These are phyloP conservation scores for Carposina sasakii DNA, from an alignment of 1,140 invertebrate species.

Conservation along the genomic window DNA sequence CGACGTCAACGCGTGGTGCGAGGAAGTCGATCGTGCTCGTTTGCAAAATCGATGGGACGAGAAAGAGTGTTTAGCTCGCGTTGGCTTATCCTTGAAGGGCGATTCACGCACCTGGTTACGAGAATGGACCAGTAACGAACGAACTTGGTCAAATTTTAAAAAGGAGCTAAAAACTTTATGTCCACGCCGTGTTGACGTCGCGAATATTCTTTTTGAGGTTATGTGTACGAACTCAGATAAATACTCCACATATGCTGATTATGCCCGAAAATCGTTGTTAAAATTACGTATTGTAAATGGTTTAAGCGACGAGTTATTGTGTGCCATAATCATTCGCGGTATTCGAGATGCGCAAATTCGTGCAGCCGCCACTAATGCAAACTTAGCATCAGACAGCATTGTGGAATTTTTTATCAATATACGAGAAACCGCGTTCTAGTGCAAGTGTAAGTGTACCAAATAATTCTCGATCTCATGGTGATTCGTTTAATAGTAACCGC, in stretches of 20 bases:
- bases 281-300: constrained; percentile 1
- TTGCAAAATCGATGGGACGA: constrained; percentile 4
- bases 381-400: not conserved
- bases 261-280: not conserved
- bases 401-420: constrained; percentile 8
- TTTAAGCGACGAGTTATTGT: constrained; percentile 1
- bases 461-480: not conserved
- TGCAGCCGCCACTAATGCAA: constrained; percentile 7
- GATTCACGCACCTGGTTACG: constrained; percentile 3
- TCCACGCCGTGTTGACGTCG: not conserved
- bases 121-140: constrained; percentile 6
- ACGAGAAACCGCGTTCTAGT: constrained; percentile 1
- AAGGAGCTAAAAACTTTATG: constrained; percentile 1
- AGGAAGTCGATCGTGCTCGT: constrained; percentile 6
- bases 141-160: constrained; percentile 9
- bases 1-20: constrained; percentile 9
- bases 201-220: constrained; percentile 9
- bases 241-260: constrained; percentile 7
- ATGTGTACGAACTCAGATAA: constrained; percentile 7
- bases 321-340: constrained; percentile 1
- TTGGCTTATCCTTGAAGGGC: constrained; percentile 1
- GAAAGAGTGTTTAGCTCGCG: constrained; percentile 4
- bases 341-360: constrained; percentile 8
- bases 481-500: not conserved
- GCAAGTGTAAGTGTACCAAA: not conserved